Evolutionary conservation across 2,888 invertebrate species (phyloP), one percentile per base, ranked within the genome.

Genomic region (Ormyrus pomaceus): DNA sequence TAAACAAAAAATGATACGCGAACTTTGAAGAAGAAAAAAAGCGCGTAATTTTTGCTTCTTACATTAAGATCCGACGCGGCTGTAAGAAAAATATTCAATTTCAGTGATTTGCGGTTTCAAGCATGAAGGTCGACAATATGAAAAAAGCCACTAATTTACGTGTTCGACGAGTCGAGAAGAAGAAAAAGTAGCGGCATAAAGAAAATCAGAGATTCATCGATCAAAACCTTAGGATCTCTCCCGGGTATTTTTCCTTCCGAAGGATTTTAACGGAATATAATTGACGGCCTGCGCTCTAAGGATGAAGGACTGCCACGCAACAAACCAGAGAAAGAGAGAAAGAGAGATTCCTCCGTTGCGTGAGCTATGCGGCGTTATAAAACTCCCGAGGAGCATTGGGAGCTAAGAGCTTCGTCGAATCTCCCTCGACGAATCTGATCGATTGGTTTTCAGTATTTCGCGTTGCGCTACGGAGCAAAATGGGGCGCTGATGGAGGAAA

Each of bases 231-330:
- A 68, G 48, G 50, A 51, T 51, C 4, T 50, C 34, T n/a, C 13
- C 13, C 50, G 13, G 11, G 70, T 55, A 70, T 70, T 70, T 70
- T 81, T 77, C 58, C 50, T 45, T 19, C 56, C 55, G 56, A 9
- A n/a, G 51, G 69, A 58, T 66, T 71, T 74, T 74, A 71, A 70
- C 77, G 77, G 70, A 81, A 65, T 74, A 74, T 81, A 81, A 81
- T 81, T 81, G 78, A 81, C 74, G 77, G 78, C 9, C 53, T 51
- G 70, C 34, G 51, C 48, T 8, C 53, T 13, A 64, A 79, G 74
- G 71, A 72, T 68, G 64, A 65, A 77, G 77, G 51, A n/a, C 45
- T 11, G 65, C 4, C 34, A 34, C 46, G 70, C 69, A 74, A 76
- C 70, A 61, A 66, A 79, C 51, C 65, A 66, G 50, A 46, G 53